These are phyloP conservation scores for Ceratina calcarata DNA, from an alignment of 1,140 invertebrate genomes.

Conservation along the genomic window DNA sequence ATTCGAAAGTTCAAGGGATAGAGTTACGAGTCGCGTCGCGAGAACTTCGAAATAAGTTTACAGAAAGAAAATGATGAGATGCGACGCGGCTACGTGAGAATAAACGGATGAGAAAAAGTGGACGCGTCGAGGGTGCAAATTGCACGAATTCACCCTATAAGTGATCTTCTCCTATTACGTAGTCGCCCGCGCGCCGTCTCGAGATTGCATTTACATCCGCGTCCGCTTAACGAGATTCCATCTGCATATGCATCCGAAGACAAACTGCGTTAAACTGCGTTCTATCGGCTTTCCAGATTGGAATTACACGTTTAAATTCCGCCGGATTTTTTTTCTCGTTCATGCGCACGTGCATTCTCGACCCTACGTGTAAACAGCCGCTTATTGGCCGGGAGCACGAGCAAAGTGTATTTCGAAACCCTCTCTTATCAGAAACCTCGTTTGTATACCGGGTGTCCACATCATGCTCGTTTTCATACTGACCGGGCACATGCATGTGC, in stretches of 20 bases:
- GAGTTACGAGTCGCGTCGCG: neutral
- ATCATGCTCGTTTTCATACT: neutral
- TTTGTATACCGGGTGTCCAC: slow-evolving; percentile 19
- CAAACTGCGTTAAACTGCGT: slow-evolving; percentile 54
- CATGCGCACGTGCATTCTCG: neutral
- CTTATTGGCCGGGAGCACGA: slow-evolving; percentile 10
- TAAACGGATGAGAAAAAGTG: neutral
- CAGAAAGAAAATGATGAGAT: neutral
- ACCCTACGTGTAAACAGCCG: slow-evolving; percentile 12
- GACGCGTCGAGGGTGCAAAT: neutral
- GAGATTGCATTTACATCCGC: slow-evolving; percentile 55
- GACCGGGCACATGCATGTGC: slow-evolving; percentile 13
- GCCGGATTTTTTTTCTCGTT: neutral
- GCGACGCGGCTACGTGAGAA: neutral
- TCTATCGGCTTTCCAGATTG: slow-evolving; percentile 45
- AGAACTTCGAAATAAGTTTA: neutral
- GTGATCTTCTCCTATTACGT: slow-evolving; percentile 31
- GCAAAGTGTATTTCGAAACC: neutral
- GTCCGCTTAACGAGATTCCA: slow-evolving; percentile 48
- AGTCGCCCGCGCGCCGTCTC: slow-evolving; percentile 24
- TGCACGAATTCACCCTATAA: slow-evolving; percentile 25
- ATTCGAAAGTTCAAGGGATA: slow-evolving; percentile 6
- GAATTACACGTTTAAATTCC: slow-evolving; percentile 48
- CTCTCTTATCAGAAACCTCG: neutral
- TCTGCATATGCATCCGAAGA: slow-evolving; percentile 47